Evolutionary conservation across 2,113 vertebrate species (phyloP), one percentile per base, ranked within the genome.

Genomic region (Misgurnus anguillicaudatus): DNA sequence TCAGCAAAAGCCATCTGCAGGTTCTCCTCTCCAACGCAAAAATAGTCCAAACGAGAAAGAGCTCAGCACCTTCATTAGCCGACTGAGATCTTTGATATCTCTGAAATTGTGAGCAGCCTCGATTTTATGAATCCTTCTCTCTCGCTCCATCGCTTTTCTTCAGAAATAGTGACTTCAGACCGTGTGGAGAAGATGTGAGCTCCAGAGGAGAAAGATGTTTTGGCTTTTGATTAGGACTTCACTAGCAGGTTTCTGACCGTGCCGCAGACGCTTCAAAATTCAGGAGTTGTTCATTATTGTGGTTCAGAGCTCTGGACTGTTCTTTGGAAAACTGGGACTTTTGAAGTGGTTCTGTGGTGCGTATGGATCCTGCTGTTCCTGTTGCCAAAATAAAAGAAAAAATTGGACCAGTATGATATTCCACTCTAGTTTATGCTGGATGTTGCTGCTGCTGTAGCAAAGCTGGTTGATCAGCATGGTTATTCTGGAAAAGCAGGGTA

Each of bases 241-340:
- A 13, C 41, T 36, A 31, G 72, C 41, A 31, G 72, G 58, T 75
- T 73, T 72, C 71, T 62, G 38, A 13, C 55, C 21, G 19, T 0
- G 55, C 10, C 7, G 47, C 17, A 0, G 8, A 42, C 58, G 45
- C 66, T 62, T 77, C 71, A 31, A 24, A 51, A 45, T 60, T 53
- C 77, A 21, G 45, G 6, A 42, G 48, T 64, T 14, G 67, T 80
- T 80, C 78, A 77, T 83, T 83, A 83, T n/a, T 16, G 61, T 14
- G 53, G 74, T 80, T 77, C 78, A 66, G 61, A 31, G 51, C 48
- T 8, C 41, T 62, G 63, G 78, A 83, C 38, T 45, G 24, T 47
- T 41, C 77, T 70, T 14, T 70, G 39, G 60, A 58, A 57, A 60
- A 36, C 3, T 17, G 61, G 3, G 19, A 48, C 39, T 57, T 65